phyloP scores from a whole-genome alignment of 2,888 invertebrate genomes.

The Limenitis camilla region DNA sequence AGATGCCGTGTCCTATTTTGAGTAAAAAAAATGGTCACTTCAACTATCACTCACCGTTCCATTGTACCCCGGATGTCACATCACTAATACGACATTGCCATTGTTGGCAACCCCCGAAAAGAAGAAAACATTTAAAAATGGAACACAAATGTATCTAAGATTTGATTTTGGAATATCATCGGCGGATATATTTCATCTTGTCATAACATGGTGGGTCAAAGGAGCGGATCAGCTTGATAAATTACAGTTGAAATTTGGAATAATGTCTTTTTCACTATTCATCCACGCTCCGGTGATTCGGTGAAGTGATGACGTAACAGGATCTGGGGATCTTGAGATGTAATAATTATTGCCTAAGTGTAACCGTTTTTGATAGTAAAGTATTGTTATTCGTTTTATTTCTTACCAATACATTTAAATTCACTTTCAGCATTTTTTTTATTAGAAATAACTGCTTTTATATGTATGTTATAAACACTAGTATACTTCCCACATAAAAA shows the following conservation, averaged over 20 bases:
- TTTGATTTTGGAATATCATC: slow-evolving; percentile 66
- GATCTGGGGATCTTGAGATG: slow-evolving; percentile 22
- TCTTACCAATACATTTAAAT: no score
- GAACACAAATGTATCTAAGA: slow-evolving; percentile 46
- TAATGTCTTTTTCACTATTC: slow-evolving; percentile 74
- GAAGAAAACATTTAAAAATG: slow-evolving; percentile 48
- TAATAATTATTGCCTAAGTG: slow-evolving; percentile 10
- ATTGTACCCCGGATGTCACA: slow-evolving; percentile 64
- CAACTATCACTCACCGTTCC: slow-evolving; percentile 56
- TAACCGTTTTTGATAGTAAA: neutral
- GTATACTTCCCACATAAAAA: no score
- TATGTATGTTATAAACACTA: no score
- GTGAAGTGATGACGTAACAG: slow-evolving; percentile 62
- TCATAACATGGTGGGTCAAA: slow-evolving; percentile 72
- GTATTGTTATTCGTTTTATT: no score
- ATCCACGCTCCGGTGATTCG: slow-evolving; percentile 35
- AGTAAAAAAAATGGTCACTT: slow-evolving; percentile 21
- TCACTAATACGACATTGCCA: slow-evolving; percentile 43
- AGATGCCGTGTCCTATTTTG: no score
- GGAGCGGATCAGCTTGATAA: slow-evolving; percentile 66
- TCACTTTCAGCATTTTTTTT: no score
- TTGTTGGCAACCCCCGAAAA: slow-evolving; percentile 36
- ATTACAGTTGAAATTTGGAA: slow-evolving; percentile 70
- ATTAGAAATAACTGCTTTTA: no score
- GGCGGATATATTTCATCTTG: slow-evolving; percentile 69